A percentile compares a stretch with the other conserved stretches of the same genome.
phyloP scores from a whole-genome alignment of 2,113 vertebrate genomes.

The Chamaea fasciata region DNA sequence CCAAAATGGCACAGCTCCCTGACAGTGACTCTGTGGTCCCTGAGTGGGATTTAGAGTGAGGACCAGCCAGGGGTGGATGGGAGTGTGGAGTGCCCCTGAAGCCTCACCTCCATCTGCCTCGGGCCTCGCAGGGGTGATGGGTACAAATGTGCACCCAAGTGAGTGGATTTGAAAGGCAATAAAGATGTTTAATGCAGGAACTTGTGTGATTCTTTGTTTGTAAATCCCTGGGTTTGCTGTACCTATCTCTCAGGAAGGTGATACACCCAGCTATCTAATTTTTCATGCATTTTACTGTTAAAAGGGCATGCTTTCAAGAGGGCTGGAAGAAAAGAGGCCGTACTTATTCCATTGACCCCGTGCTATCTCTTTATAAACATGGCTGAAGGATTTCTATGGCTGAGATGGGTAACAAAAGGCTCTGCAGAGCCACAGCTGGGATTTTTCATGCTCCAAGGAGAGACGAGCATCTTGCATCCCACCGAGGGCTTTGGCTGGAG shows the following conservation, averaged over 20 bases:
- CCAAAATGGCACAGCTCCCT: neutral
- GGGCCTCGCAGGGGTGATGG: accelerated
- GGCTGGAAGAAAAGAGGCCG: neutral
- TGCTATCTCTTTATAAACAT: neutral
- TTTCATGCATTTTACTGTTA: neutral
- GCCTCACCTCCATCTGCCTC: neutral
- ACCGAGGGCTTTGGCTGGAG: neutral
- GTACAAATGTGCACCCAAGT: neutral
- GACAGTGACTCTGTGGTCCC: accelerated
- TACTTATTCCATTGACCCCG: neutral
- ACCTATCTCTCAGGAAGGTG: neutral
- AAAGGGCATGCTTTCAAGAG: neutral
- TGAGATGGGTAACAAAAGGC: neutral
- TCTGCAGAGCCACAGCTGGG: neutral
- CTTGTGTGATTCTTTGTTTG: neutral
- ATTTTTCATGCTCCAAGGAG: neutral
- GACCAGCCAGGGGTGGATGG: neutral
- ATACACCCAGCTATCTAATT: neutral
- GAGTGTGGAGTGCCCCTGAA: neutral
- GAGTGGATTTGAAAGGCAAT: neutral
- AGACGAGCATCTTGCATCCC: neutral
- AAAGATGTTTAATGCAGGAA: neutral
- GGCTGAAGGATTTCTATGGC: neutral
- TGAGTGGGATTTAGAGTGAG: neutral
- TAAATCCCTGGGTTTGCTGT: neutral